phyloP scores from a whole-genome alignment of 2,888 invertebrate species.

The Melikaiella ostensackeni region DNA sequence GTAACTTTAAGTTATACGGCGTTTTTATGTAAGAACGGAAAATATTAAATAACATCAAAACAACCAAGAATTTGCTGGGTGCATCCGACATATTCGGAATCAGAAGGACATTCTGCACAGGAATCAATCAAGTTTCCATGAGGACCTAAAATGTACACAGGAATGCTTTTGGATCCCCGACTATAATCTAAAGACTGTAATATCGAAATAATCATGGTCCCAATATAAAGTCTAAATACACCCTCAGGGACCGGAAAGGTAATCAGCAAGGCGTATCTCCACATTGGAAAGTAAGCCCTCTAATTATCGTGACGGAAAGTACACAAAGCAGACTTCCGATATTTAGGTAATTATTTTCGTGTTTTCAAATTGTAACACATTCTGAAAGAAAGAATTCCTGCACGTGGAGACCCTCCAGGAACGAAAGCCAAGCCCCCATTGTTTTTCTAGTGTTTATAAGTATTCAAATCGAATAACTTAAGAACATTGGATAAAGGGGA shows the following conservation, averaged over 20 bases:
- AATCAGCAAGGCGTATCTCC: conserved; percentile 69
- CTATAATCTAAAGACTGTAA: too few species aligned
- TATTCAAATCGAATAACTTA: background rate
- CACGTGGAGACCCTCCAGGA: background rate
- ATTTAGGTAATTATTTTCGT: conserved; percentile 45
- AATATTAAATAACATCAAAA: too few species aligned
- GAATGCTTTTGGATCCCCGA: too few species aligned
- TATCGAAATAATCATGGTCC: background rate
- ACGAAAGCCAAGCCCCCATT: background rate
- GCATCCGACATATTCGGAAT: too few species aligned
- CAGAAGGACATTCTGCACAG: too few species aligned
- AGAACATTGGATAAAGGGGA: too few species aligned
- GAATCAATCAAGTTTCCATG: too few species aligned
- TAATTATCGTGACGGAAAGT: conserved; percentile 49
- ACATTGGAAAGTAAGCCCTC: conserved; percentile 51
- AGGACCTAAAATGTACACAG: too few species aligned
- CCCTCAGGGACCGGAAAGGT: conserved; percentile 63
- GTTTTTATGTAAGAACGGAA: too few species aligned
- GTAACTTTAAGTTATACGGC: too few species aligned
- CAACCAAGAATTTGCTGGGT: too few species aligned
- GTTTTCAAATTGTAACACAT: conserved; percentile 10
- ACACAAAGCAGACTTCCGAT: conserved; percentile 44
- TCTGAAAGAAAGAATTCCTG: background rate
- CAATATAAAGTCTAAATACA: background rate
- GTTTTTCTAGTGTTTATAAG: background rate